Evolutionary conservation across 2,797 vertebrate species (phyloP), one percentile per base, ranked within the genome.

Genomic region (Stomatorhinus walkeri): DNA sequence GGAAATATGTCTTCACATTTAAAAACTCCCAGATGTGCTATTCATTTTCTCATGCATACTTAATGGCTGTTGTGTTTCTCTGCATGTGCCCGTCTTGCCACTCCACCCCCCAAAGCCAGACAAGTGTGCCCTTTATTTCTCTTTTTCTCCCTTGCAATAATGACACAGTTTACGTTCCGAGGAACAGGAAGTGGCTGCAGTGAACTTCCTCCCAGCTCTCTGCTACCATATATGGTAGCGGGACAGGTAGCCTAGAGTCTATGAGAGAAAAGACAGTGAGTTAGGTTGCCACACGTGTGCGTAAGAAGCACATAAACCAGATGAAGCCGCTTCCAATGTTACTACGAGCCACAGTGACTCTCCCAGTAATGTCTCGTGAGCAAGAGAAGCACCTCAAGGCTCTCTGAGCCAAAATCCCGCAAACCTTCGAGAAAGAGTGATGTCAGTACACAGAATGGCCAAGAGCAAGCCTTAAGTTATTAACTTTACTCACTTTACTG

Each of bases 131-230:
- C 49, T 85, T 85, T 49, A 85, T 51, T 85, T 28, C 8, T 24
- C 48, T 5, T 85, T 51, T 85, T 85, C 46, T 24, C 48, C n/a
- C 48, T 85, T 8, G 32, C 14, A 76, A 46, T 46, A 9, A 81
- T 81, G 40, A 22, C 76, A 81, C 40, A 43, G 40, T n/a, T 81
- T 81, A 81, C 76, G 46, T 81, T 46, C 36, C 6, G 7, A 81
- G 76, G 76, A 81, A 81, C 76, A 81, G 76, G 76, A 81, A 81
- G 76, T 81, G 76, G 76, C 76, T 46, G 16, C 40, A 81, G 16
- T 46, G 76, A 81, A 81, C 76, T 81, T 81, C 76, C 48, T 28
- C 83, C 83, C 24, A 51, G 83, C 83, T 49, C 46, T 28, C 48
- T 51, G 22, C n/a, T 85, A 28, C 83, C 48, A 85, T 51, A 85